Percentiles rank a stretch among this genome's conserved stretches.
These are phyloP conservation scores for Malurus melanocephalus DNA, from an alignment of 2,113 vertebrate genomes.

Conservation along the genomic window DNA sequence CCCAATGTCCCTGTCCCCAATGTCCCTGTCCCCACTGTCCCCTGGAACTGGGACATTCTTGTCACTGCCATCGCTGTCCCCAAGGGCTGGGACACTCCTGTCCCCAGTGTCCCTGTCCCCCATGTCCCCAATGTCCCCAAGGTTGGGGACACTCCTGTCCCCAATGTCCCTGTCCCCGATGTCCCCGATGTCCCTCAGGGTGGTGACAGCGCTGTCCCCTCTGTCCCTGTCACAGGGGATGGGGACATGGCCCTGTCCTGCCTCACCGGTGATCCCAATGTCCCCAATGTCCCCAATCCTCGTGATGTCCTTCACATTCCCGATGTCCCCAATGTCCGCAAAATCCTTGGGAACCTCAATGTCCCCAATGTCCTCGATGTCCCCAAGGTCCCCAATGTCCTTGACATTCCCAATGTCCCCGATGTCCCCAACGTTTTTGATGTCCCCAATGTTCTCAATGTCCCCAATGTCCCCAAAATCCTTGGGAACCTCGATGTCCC, in stretches of 20 bases:
- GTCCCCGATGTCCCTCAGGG: not conserved
- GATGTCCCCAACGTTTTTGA: no score
- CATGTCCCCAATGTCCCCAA: not conserved
- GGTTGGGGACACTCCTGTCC: no score
- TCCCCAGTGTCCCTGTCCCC: not conserved
- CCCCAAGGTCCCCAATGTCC: not conserved
- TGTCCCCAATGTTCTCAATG: fast-evolving
- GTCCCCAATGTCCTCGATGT: no score
- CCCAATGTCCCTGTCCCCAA: no score
- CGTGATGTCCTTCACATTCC: no score
- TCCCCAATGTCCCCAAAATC: not conserved
- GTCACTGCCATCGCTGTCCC: not conserved
- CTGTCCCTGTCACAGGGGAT: not conserved
- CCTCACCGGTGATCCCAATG: no score
- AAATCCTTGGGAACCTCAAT: fast-evolving
- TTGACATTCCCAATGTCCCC: not conserved
- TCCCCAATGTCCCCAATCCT: no score
- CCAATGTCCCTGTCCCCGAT: not conserved
- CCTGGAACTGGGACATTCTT: no score
- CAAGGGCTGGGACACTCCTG: not conserved
- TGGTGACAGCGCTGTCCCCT: not conserved
- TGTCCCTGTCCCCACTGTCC: no score
- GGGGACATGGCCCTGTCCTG: not conserved
- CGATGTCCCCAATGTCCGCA: no score
- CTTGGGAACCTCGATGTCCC: fast-evolving